These are phyloP conservation scores for Cotesia chilonis DNA, from an alignment of 1,140 invertebrate genomes.

Conservation along the genomic window DNA sequence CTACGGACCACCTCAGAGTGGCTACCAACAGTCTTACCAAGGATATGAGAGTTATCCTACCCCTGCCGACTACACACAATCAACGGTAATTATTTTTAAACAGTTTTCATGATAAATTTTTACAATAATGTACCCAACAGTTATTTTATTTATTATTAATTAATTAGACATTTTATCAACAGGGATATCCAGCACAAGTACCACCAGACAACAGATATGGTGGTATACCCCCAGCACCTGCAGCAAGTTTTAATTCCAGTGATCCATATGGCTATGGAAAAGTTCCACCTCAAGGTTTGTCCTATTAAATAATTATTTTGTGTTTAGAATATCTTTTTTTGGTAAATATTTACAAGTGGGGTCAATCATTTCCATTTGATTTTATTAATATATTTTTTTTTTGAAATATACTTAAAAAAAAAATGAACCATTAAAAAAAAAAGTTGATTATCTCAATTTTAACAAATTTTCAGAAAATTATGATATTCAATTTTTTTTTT, in stretches of 20 bases:
- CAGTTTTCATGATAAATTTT: not conserved
- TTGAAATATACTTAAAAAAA: no score
- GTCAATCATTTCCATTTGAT: no score
- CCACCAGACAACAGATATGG: slow-evolving; percentile 59
- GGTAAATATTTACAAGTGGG: no score
- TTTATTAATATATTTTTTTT: no score
- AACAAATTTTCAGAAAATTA: no score
- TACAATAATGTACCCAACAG: slow-evolving; percentile 13
- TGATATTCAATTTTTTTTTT: no score
- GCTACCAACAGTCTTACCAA: slow-evolving; percentile 61
- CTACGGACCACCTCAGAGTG: slow-evolving; percentile 58
- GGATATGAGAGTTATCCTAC: slow-evolving; percentile 63
- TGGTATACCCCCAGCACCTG: slow-evolving; percentile 54
- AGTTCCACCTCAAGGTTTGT: slow-evolving; percentile 58
- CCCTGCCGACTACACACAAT: slow-evolving; percentile 60
- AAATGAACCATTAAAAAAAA: no score
- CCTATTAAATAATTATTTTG: not conserved
- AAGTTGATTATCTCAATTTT: no score
- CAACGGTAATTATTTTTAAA: slow-evolving; percentile 52
- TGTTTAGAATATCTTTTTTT: slow-evolving; percentile 4
- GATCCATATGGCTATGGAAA: slow-evolving; percentile 64
- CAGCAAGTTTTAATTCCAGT: slow-evolving; percentile 52
- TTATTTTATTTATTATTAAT: slow-evolving; percentile 22
- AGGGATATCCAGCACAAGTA: slow-evolving; percentile 59
- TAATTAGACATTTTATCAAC: slow-evolving; percentile 40